Evolutionary conservation across 2,888 invertebrate species (phyloP).

Genomic region (Phalangium opilio): DNA sequence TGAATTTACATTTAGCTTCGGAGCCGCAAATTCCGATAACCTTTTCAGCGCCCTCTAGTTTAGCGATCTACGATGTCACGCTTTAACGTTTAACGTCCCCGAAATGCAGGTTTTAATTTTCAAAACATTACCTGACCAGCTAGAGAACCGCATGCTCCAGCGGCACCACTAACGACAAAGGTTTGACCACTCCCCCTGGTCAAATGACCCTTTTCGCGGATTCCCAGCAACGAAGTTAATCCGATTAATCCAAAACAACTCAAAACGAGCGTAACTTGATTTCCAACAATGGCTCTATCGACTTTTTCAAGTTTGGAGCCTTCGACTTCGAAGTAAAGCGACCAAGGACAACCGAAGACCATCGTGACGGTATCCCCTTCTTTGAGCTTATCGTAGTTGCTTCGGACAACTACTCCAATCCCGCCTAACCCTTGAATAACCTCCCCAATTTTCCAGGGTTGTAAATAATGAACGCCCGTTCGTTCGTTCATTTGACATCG

Average conservation of each 20-base stretch:
- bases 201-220: conserved; percentile 27
- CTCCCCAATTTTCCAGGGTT: conserved; percentile 26
- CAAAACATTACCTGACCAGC: conserved; percentile 29
- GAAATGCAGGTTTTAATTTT: background rate
- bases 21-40: background rate
- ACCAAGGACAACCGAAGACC: conserved; percentile 27
- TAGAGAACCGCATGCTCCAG: conserved; percentile 31
- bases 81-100: background rate
- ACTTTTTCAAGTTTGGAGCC: conserved; percentile 12
- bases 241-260: conserved; percentile 28
- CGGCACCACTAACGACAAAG: conserved; percentile 31
- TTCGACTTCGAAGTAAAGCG: conserved; percentile 18
- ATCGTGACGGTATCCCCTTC: conserved; percentile 24
- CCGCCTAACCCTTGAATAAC: conserved; percentile 29
- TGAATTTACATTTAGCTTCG: background rate
- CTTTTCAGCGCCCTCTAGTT: conserved; percentile 3
- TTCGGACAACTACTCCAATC: conserved; percentile 25
- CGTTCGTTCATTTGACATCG: conserved; percentile 32
- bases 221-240: conserved; percentile 29
- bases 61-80: conserved; percentile 4
- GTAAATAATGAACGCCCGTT: conserved; percentile 31
- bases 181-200: conserved; percentile 26
- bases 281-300: conserved; percentile 19
- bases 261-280: conserved; percentile 22
- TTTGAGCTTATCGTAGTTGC: conserved; percentile 19